Base-by-base conservation (phyloP, 2,113 vertebrate species). In the Saccopteryx leptura region DNA sequence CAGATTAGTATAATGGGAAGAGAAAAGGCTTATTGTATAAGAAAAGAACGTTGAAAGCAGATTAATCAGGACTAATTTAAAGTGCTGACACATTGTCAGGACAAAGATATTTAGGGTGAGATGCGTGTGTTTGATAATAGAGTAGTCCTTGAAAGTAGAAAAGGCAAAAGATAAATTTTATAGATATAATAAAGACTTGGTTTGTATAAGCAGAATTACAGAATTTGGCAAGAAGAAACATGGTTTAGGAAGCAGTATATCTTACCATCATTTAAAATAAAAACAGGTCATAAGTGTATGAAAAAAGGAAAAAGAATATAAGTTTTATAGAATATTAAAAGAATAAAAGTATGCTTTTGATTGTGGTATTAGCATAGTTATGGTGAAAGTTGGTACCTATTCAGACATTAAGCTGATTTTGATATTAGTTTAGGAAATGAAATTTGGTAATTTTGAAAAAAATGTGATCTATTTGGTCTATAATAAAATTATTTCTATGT, bases 261-360 rank as follows among this genome's bases (percentile, higher is more conserved):
- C 92, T 97, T 97, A 92, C 95, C 97, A 96, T 97, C 93, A 93
- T 96, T 97, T 93, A 81, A 82, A 93, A 81, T 82, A 56, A 71
- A 69, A 10, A 74, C 33, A 85, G 12, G 4, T 80, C 48, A 19
- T 71, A 52, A 90, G 7, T 90, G 2, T 60, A n/a, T 66, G 19
- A 60, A 48, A 68, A 66, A 81, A 90, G 31, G 68, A 31, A 84
- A 19, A 60, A 71, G 9, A 17, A 52, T 56, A 48, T 61, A 50
- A 88, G 19, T 79, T 52, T 79, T 52, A 48, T 1, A 94, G 83
- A 58, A 48, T 90, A 63, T 69, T 81, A 19, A 79, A 92, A 80
- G 56, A 79, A 54, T 79, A 21, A 78, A 78, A 50, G 21, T 54
- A 17, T 90, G 33, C 58, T 96, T 91, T 66, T 80, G 54, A 48